Evolutionary conservation across 2,797 vertebrate genomes (phyloP), one percentile per base, ranked within the genome.

Genomic region (Remorina albescens): DNA sequence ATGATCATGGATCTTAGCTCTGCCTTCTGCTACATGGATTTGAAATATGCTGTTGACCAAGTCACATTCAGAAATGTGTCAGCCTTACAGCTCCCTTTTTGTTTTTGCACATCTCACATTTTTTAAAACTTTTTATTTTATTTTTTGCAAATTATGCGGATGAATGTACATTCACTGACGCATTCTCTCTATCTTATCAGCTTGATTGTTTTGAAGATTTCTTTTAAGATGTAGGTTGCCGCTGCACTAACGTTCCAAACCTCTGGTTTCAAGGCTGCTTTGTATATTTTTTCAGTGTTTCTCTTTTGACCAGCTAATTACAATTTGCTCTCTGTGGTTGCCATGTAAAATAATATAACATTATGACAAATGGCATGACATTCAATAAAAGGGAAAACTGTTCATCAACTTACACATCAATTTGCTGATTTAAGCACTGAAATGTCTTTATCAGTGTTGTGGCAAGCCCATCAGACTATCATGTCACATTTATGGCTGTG

Each of bases 311-410:
- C 28, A 42, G 6, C 42, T 67, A 23, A 62, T 67, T 72, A 19
- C 9, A 41, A 21, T 41, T 5, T 42, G 16, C 34, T 69, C 30
- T 26, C 25, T 54, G 23, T 62, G 21, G 6, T 28, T 41, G 18
- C 59, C 47, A 69, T 66, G 34, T 44, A 39, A 47, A 62, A 68
- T 46, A n/a, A 65, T 25, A 75, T 34, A 19, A 44, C 25, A 60
- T 67, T 41, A 25, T 26, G 6, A 30, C 30, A 30, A 30, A 30
- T 30, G 30, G 3, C 30, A 30, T 26, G 50, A 25, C 44, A 51
- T 81, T 78, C 49, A 89, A 84, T 86, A 70, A 87, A 92, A 87
- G 67, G 77, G 58, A 80, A 72, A 72, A 50, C 46, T 47, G 36
- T 81, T 60, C 74, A 71, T 71, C 12, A 25, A 30, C 37, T 68